Conservation (phyloP, 2,113 vertebrate species). For the Holacanthus passer region DNA sequence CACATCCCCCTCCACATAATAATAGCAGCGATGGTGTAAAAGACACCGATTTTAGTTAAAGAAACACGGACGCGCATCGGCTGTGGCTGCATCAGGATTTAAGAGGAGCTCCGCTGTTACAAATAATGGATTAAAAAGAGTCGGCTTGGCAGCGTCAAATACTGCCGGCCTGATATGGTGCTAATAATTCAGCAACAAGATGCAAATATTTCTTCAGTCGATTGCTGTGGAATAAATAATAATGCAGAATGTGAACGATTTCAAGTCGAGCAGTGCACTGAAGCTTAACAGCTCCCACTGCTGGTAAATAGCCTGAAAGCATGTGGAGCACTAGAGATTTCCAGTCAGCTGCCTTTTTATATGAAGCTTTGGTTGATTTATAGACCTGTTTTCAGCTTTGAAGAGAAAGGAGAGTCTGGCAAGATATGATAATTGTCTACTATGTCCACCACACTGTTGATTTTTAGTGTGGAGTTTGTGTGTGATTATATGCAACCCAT, state of each 20-base stretch:
- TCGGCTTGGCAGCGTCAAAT: constrained; percentile 9
- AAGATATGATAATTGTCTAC: background rate
- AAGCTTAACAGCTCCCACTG: constrained; percentile 76
- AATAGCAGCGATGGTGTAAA: constrained; percentile 34
- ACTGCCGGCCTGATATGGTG: constrained; percentile 1
- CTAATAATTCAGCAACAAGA: constrained; percentile 49
- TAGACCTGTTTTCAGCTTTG: background rate
- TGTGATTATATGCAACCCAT: background rate
- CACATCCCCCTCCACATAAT: constrained; percentile 1
- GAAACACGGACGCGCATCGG: constrained; percentile 25
- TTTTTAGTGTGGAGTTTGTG: background rate
- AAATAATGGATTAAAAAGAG: constrained; percentile 23
- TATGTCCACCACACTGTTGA: background rate
- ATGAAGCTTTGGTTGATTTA: constrained; percentile 16
- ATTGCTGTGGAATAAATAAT: constrained; percentile 46
- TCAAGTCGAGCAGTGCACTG: constrained; percentile 10
- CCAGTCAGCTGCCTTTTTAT: background rate
- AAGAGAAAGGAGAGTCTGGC: background rate
- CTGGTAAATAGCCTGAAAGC: constrained; percentile 52
- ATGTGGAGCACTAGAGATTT: constrained; percentile 2
- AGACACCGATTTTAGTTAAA: constrained; percentile 29
- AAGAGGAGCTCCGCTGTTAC: constrained; percentile 6
- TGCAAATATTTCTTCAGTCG: constrained; percentile 51
- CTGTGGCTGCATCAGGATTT: background rate
- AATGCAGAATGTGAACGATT: constrained; percentile 39